Evolutionary conservation across 2,113 vertebrate species (phyloP), one percentile per base, ranked within the genome.

Genomic region (Pangasianodon hypophthalmus): DNA sequence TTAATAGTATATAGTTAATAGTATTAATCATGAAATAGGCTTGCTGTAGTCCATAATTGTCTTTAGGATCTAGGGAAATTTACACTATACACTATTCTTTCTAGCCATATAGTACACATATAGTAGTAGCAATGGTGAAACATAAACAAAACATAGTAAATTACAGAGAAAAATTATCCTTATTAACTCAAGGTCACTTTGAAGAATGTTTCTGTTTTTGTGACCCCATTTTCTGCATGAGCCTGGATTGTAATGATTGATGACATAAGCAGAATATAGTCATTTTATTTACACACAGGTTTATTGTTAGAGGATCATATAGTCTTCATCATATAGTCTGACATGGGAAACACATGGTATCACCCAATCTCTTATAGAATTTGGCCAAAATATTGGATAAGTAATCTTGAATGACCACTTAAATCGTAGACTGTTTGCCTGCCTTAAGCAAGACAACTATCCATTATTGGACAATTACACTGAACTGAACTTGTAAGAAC

Each of bases 391-490:
- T 67, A 13, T n/a, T 67, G 67, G 67, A 69, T 16, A 32, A 32
- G 67, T 69, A 32, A 69, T 69, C 67, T 1, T 69, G 32, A 69
- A 32, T 6, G 67, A 32, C 11, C 13, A 32, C 4, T 16, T 0
- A 41, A 73, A 73, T 73, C 3, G 2, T 41, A 73, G 37, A 41
- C 0, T 73, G 16, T 73, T 73, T 69, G 29, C 11, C 10, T 13
- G 29, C 67, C n/a, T 32, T 73, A 73, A 73, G 69, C 69, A 73
- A 73, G 69, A 73, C 32, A 73, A 73, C 69, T 73, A 41, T 73
- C 69, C 69, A 73, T 73, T 73, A 73, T 41, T 73, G 32, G 69
- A 73, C 16, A 41, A 41, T 73, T 73, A 21, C 16, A 37, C 67
- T 71, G 13, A 24, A 60, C 7, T 19, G 4, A 32, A 71, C n/a